These are phyloP conservation scores for Chrysina gloriosa DNA, from an alignment of 2,888 invertebrate species.

Conservation along the genomic window DNA sequence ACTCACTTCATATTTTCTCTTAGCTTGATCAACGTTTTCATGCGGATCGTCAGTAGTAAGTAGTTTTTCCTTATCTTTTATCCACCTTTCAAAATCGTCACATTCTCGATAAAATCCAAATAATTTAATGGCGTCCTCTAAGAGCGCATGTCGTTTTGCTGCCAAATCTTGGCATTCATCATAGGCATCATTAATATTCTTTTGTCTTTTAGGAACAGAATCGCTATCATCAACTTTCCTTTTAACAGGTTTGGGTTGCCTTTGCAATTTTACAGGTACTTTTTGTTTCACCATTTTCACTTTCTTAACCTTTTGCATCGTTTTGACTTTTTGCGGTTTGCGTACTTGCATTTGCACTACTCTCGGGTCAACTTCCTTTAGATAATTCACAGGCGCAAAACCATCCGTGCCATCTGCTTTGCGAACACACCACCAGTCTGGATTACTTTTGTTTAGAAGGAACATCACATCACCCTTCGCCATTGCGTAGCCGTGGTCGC, in stretches of 20 bases:
- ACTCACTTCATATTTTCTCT: constrained; percentile 94
- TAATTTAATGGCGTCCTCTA: constrained; percentile 92
- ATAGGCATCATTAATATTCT: constrained; percentile 84
- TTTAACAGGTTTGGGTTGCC: constrained; percentile 63
- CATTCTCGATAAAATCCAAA: constrained; percentile 96
- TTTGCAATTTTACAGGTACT: constrained; percentile 77
- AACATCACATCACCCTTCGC: constrained; percentile 92
- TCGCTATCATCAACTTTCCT: constrained; percentile 71
- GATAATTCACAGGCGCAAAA: constrained; percentile 98
- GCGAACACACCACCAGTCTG: constrained; percentile 99
- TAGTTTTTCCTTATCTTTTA: constrained; percentile 93
- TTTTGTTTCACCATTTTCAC: constrained; percentile 88
- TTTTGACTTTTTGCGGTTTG: constrained; percentile 83
- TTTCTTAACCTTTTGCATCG: constrained; percentile 89
- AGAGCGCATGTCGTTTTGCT: constrained; percentile 80
- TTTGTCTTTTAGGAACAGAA: constrained; percentile 84
- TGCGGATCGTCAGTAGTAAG: constrained; percentile 83
- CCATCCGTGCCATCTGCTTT: constrained; percentile 91
- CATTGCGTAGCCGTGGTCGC: constrained; percentile 92
- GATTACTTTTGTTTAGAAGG: constrained; percentile 92
- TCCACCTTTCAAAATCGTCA: constrained; percentile 98
- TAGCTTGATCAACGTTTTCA: constrained; percentile 92
- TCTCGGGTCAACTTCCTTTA: constrained; percentile 90
- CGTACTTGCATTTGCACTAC: constrained; percentile 86
- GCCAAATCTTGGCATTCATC: constrained; percentile 84